A percentile compares a stretch with the other conserved stretches of the same genome.
phyloP scores from a whole-genome alignment of 2,113 vertebrate genomes.

The Hucho hucho region DNA sequence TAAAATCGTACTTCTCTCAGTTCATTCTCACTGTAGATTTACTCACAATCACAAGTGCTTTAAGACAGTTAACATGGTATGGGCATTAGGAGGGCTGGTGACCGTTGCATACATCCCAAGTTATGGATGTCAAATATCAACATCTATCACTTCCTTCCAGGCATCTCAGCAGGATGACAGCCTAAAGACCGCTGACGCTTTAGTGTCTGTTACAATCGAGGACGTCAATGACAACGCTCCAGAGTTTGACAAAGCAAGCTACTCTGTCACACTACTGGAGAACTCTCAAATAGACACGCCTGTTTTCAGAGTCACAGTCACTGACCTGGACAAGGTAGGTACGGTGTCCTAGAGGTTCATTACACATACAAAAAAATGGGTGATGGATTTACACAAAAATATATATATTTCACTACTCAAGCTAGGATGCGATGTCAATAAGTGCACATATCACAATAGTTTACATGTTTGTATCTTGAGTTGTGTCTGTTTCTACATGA shows the following conservation, averaged over 20 bases:
- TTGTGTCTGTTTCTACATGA: not conserved
- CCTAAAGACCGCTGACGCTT: constrained; percentile 68
- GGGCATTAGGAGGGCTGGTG: too few relatives aligned
- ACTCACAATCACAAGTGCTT: too few relatives aligned
- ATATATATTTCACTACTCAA: not conserved
- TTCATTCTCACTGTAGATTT: too few relatives aligned
- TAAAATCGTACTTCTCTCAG: too few relatives aligned
- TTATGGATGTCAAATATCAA: not conserved
- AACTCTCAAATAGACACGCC: constrained; percentile 62
- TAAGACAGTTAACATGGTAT: too few relatives aligned
- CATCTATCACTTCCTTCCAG: constrained; percentile 47
- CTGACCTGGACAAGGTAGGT: constrained; percentile 72
- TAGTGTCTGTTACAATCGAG: constrained; percentile 68
- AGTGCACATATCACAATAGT: too few relatives aligned
- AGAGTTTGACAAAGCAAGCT: constrained; percentile 55
- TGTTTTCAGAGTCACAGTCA: constrained; percentile 62
- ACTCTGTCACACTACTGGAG: constrained; percentile 64
- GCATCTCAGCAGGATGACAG: constrained; percentile 70
- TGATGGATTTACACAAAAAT: too few relatives aligned
- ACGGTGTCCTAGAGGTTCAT: not conserved
- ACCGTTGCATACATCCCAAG: too few relatives aligned
- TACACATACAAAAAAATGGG: too few relatives aligned
- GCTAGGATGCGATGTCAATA: not conserved
- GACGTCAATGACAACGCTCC: constrained; percentile 73
- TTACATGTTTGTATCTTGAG: not conserved